Base-by-base conservation (phyloP, 2,113 vertebrate species). In the Hyperopisus bebe region DNA sequence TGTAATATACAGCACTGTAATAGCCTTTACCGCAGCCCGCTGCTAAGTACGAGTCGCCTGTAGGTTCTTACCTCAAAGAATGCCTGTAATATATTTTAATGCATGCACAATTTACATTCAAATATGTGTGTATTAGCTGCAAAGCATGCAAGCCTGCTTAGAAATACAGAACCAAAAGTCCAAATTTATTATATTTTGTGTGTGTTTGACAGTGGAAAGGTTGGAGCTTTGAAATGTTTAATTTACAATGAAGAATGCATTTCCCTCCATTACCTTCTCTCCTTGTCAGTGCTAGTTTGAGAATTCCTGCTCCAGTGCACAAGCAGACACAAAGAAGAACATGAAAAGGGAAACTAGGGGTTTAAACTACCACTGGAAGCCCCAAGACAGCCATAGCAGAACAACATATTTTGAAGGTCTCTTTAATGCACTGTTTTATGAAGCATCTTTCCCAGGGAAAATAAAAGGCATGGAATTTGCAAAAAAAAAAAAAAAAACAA, bases 341-440 rank as follows among this genome's bases (percentile, higher is more conserved):
- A 86, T 86, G 84, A 86, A 51, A 86, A 86, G 84, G 13, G 47
- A 86, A 86, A 48, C 84, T 86, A 7, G 47, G 47, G 48, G 84
- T 50, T 47, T 86, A 31, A 50, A 47, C 47, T 51, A 86, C 47
- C 47, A 9, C 44, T 86, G 48, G 44, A 50, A 31, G 84, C 84
- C 84, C 84, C 84, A 51, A 31, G 48, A 86, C 84, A 86, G 47
- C n/a, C 47, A 7, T 31, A 35, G n/a, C 44, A 51, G 84, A 86
- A 27, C 47, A 50, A 31, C 48, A 86, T 51, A 31, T 50, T 86
- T 31, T 82, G 39, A 39, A 82, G 19, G 77, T 82, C 47, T 27
- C n/a, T 86, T 31, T 50, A 86, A 50, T 51, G n/a, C 84, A 86
- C n/a, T 19, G 15, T 24, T 44, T 44, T 82, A 17, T 82, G 21